Conservation (phyloP, 2,113 vertebrate genomes). For the Dicerorhinus sumatrensis region DNA sequence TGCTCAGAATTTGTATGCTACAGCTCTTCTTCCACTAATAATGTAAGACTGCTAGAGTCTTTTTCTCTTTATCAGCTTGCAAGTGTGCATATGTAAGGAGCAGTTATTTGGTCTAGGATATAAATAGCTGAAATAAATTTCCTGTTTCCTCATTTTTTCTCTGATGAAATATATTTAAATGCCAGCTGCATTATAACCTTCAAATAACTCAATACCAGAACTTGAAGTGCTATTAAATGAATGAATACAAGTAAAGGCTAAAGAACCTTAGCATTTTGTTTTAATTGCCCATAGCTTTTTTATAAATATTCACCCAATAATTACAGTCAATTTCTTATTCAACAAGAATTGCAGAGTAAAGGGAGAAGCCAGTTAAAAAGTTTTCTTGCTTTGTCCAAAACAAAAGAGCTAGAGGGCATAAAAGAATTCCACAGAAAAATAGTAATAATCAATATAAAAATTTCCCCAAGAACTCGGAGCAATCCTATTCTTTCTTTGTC, state of each 20-base stretch:
- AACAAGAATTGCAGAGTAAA: conserved; percentile 50
- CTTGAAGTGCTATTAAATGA: conserved; percentile 30
- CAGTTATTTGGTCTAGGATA: conserved; percentile 65
- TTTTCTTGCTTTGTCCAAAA: not conserved
- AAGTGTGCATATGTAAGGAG: conserved; percentile 9
- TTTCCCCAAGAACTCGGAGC: not conserved
- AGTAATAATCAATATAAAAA: not conserved
- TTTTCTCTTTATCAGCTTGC: conserved; percentile 41
- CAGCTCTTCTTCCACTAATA: conserved; percentile 33
- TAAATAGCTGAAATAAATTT: conserved; percentile 68
- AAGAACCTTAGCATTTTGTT: conserved; percentile 53
- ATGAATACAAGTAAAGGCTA: conserved; percentile 52
- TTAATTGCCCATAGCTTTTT: conserved; percentile 32
- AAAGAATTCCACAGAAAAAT: not conserved
- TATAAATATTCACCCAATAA: conserved; percentile 50
- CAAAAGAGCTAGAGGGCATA: not conserved
- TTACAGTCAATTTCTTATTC: conserved; percentile 52
- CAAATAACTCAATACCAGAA: conserved; percentile 55
- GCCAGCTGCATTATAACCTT: conserved; percentile 49
- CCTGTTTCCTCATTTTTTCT: conserved; percentile 54
- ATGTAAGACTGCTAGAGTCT: not conserved
- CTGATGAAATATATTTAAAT: conserved; percentile 67
- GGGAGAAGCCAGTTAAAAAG: not conserved
- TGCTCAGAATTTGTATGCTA: conserved; percentile 55
- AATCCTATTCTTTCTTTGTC: not conserved